These are phyloP conservation scores for Gambusia affinis DNA, from an alignment of 2,113 vertebrate genomes.

Conservation along the genomic window DNA sequence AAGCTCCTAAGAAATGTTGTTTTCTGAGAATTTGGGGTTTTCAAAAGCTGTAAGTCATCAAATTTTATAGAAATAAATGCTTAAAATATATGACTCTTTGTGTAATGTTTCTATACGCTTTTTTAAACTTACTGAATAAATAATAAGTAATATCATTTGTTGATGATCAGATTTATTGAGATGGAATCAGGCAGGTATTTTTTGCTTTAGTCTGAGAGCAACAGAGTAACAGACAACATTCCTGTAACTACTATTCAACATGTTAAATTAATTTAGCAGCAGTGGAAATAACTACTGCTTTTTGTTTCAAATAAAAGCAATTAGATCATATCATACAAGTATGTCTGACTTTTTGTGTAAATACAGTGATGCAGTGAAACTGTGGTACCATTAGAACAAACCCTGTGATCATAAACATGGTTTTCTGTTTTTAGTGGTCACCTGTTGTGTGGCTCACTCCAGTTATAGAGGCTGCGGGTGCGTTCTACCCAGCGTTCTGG, in stretches of 20 bases:
- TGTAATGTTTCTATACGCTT: not conserved
- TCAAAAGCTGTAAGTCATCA: too few species aligned
- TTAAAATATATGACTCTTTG: not conserved
- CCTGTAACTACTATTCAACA: not conserved
- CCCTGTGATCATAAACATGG: not conserved
- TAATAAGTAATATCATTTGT: not conserved
- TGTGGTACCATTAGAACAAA: not conserved
- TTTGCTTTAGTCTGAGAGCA: not conserved
- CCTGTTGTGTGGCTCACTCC: constrained; percentile 87
- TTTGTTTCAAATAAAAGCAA: not conserved
- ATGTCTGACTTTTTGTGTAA: not conserved
- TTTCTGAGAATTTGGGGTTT: too few species aligned
- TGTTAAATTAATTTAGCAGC: not conserved
- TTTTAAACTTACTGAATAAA: not conserved
- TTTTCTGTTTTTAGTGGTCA: constrained; percentile 31
- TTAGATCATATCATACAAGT: not conserved
- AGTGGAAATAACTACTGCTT: not conserved
- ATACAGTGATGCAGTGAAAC: not conserved
- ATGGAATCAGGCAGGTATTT: not conserved
- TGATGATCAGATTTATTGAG: not conserved
- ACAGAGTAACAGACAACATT: not conserved
- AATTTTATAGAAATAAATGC: too few species aligned
- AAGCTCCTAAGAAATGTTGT: too few species aligned
- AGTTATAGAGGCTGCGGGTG: constrained; percentile 90
- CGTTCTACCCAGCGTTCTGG: constrained; percentile 85